These are phyloP conservation scores for Lerista edwardsae DNA, from an alignment of 2,797 vertebrate genomes.

Conservation along the genomic window DNA sequence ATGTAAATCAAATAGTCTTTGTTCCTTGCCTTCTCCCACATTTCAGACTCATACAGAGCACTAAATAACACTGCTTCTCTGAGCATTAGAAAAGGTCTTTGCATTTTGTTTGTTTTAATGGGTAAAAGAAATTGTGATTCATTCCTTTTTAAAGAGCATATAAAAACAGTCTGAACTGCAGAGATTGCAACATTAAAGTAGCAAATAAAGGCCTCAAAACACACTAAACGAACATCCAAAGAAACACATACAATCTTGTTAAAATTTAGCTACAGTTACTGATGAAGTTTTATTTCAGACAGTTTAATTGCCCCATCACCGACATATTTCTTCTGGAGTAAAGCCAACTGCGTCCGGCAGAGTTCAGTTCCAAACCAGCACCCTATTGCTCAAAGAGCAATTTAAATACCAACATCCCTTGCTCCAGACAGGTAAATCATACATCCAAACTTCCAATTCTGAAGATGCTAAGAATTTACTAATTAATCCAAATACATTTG, in stretches of 20 bases:
- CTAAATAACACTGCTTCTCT: slow-evolving; percentile 4
- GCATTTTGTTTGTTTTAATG: not conserved
- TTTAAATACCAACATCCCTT: not conserved
- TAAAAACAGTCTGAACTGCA: not conserved
- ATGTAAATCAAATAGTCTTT: not conserved
- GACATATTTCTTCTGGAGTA: not conserved
- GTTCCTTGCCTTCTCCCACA: not conserved
- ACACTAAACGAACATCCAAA: not conserved
- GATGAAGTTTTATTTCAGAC: not conserved
- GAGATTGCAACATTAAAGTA: not conserved
- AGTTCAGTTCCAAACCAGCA: not conserved
- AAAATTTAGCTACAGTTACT: not conserved
- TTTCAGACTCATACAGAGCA: not conserved
- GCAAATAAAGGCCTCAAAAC: not conserved
- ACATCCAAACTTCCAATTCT: not conserved
- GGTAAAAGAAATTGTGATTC: not conserved
- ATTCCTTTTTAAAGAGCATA: not conserved
- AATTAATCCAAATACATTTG: not conserved
- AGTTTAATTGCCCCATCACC: not conserved
- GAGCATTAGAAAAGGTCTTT: not conserved
- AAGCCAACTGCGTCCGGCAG: not conserved
- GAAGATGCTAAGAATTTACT: not conserved
- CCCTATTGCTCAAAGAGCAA: not conserved
- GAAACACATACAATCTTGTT: not conserved
- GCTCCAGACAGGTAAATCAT: not conserved